Evolutionary conservation across 92 coral and sea anemone genomes (phyloP).

Genomic region (Zoanthus sansibaricus): DNA sequence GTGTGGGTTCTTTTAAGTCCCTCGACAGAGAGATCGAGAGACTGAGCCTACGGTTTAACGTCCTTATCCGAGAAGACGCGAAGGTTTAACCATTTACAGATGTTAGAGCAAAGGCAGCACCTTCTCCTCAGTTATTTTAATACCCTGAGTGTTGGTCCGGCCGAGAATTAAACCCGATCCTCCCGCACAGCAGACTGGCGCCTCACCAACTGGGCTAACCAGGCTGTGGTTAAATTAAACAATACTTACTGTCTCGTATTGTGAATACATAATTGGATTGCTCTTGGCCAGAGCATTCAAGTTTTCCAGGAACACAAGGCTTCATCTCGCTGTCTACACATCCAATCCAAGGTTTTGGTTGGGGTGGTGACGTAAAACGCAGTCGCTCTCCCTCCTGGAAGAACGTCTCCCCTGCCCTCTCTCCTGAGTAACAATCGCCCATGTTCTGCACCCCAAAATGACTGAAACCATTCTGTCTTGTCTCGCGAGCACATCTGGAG

Average conservation of each 20-base stretch:
- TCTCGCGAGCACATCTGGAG: slow-evolving; percentile 90
- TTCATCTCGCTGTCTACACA: slow-evolving; percentile 87
- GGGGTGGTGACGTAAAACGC: slow-evolving; percentile 71
- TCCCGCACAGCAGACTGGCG: too few relatives aligned
- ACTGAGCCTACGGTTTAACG: too few relatives aligned
- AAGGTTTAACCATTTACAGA: too few relatives aligned
- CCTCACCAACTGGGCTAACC: too few relatives aligned
- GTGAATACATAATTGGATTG: slow-evolving; percentile 91
- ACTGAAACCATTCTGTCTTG: slow-evolving; percentile 78
- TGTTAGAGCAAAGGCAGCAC: too few relatives aligned
- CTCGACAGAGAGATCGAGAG: too few relatives aligned
- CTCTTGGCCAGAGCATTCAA: slow-evolving; percentile 96
- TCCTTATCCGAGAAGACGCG: too few relatives aligned
- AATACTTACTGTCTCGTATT: slow-evolving; percentile 74
- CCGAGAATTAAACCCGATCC: too few relatives aligned
- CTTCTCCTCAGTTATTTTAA: too few relatives aligned
- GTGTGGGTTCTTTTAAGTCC: too few relatives aligned
- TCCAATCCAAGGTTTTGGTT: slow-evolving; percentile 96
- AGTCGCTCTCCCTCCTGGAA: slow-evolving; percentile 95
- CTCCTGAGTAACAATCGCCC: slow-evolving; percentile 96
- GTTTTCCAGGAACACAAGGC: slow-evolving; percentile 70
- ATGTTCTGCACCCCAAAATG: slow-evolving; percentile 92
- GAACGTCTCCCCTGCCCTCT: slow-evolving; percentile 76
- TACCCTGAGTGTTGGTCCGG: too few relatives aligned
- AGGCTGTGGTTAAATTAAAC: too few relatives aligned